phyloP scores from a whole-genome alignment of 2,113 vertebrate species.

The Brachyhypopomus occidentalis region DNA sequence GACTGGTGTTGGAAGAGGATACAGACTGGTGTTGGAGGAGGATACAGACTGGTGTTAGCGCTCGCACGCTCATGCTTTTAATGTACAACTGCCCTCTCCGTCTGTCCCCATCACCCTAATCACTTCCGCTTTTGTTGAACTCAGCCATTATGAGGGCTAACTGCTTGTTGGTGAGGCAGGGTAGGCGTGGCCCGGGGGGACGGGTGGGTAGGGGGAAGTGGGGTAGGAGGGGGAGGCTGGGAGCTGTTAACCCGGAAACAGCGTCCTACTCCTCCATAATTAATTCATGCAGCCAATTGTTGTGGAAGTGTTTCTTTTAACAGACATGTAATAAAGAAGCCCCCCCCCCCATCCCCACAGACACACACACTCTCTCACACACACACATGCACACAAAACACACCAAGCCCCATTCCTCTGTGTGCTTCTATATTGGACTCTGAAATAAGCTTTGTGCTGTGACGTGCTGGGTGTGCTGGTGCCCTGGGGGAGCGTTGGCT shows the following conservation, averaged over 20 bases:
- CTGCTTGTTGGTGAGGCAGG: background rate
- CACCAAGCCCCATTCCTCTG: background rate
- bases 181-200: background rate
- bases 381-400: too few relatives aligned
- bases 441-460: constrained; percentile 3
- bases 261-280: constrained; percentile 20
- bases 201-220: too few relatives aligned
- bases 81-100: background rate
- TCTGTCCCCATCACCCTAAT: background rate
- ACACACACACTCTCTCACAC: too few relatives aligned
- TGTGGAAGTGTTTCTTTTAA: constrained; percentile 40
- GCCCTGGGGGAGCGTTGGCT: background rate
- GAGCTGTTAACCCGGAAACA: constrained; percentile 16
- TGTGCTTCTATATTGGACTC: constrained; percentile 6
- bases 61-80: too few relatives aligned
- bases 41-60: too few relatives aligned
- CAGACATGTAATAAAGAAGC: constrained; percentile 3
- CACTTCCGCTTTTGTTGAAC: constrained; percentile 4
- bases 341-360: background rate
- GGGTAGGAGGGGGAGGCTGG: background rate
- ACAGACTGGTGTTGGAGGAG: too few relatives aligned
- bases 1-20: too few relatives aligned
- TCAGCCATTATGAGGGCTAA: background rate
- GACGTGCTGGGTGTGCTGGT: background rate
- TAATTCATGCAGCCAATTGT: constrained; percentile 38